phyloP scores from a whole-genome alignment of 1,140 invertebrate species.

The Scaptomyza graminum region DNA sequence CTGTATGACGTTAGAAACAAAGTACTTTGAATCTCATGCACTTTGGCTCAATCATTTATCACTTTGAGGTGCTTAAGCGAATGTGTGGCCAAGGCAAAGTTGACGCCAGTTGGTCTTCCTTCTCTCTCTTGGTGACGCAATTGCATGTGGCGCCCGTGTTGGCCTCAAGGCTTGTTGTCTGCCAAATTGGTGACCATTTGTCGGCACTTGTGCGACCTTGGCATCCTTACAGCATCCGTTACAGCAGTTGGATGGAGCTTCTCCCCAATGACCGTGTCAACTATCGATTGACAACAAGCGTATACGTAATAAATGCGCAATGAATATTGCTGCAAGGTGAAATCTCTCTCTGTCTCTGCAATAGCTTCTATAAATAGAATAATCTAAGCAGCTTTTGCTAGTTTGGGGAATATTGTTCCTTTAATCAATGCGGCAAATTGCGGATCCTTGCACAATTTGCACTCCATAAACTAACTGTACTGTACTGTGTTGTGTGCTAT shows the following conservation, averaged over 20 bases:
- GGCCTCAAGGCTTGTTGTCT: constrained; percentile 56
- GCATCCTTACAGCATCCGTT: constrained; percentile 18
- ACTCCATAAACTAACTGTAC: neutral
- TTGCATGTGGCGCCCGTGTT: constrained; percentile 42
- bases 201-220: constrained; percentile 54
- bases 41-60: constrained; percentile 60
- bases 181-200: constrained; percentile 55
- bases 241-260: neutral
- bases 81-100: neutral
- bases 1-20: constrained; percentile 18
- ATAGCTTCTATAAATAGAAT: neutral
- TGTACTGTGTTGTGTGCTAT: neutral
- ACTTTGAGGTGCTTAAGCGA: constrained; percentile 18
- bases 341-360: neutral
- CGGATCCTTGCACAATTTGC: neutral
- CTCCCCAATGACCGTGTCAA: constrained; percentile 46
- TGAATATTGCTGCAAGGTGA: constrained; percentile 2
- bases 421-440: constrained; percentile 11
- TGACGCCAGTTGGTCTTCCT: constrained; percentile 53
- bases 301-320: constrained; percentile 56
- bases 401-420: neutral
- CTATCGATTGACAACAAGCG: constrained; percentile 62
- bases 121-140: constrained; percentile 47
- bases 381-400: neutral
- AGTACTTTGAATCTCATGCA: constrained; percentile 18